A percentile compares a stretch with the other conserved stretches of the same genome.
These are phyloP conservation scores for Ophioninae sp. DNA, from an alignment of 2,888 invertebrate genomes.

Conservation along the genomic window DNA sequence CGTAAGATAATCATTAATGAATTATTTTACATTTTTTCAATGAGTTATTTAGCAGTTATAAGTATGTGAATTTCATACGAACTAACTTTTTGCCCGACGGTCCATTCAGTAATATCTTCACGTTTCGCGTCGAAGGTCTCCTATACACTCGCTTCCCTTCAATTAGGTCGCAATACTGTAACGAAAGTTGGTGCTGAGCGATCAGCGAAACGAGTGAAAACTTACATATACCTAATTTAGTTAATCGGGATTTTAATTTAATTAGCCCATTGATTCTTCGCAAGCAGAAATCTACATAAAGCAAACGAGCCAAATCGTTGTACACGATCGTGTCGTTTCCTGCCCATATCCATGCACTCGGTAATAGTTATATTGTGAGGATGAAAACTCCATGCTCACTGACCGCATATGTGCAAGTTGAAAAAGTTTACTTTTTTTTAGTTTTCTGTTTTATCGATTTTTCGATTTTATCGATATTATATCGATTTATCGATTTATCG, in stretches of 20 bases:
- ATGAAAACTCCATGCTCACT: not conserved
- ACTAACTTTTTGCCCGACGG: too few relatives aligned
- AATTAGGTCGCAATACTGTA: conserved; percentile 34
- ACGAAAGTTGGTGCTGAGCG: conserved; percentile 1
- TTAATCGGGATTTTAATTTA: not conserved
- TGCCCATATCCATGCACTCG: not conserved
- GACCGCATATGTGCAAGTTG: too few relatives aligned
- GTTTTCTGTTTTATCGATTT: not conserved
- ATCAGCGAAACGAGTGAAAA: conserved; percentile 29
- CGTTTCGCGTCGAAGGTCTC: conserved; percentile 54
- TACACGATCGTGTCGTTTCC: not conserved
- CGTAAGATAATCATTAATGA: too few relatives aligned
- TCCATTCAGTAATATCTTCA: too few relatives aligned
- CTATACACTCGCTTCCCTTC: conserved; percentile 27
- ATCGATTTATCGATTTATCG: too few relatives aligned
- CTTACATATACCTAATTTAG: conserved; percentile 1
- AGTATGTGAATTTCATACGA: too few relatives aligned
- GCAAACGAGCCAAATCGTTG: not conserved
- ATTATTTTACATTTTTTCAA: too few relatives aligned
- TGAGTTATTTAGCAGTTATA: too few relatives aligned
- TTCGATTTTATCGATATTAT: too few relatives aligned
- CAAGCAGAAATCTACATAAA: conserved; percentile 7
- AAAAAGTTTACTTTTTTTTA: not conserved
- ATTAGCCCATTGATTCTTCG: conserved; percentile 1
- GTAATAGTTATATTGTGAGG: not conserved